Evolutionary conservation across 2,113 vertebrate species (phyloP), one percentile per base, ranked within the genome.

Genomic region (Glaucidium brasilianum): DNA sequence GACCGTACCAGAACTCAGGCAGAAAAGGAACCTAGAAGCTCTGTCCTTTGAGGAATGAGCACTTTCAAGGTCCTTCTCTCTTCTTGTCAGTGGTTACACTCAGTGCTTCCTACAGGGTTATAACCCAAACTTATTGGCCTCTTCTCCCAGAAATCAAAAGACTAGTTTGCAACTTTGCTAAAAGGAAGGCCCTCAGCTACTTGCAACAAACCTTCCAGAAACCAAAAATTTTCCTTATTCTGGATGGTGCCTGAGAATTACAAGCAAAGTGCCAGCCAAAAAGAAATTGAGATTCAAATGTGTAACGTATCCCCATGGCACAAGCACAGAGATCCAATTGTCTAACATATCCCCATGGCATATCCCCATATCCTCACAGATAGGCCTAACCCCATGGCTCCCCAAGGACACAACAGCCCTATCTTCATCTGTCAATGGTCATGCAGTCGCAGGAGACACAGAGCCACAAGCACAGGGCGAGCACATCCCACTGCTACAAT

Each of bases 281-380:
- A 88, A 29, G 13, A 59, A 20, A 56, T 20, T n/a, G 62, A 89
- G 20, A 91, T 68, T 18, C 62, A 94, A 66, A 60, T 15, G 25
- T 79, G 88, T 76, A 91, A 85, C 53, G 35, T 83, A 96, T 96
- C 95, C 96, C 95, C 95, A 52, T 21, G 86, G 79, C 86, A 96
- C 66, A 92, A 68, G 35, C 13, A 11, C 29, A 78, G 72, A 93
- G 43, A 91, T 71, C 25, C n/a, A 62, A 22, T 13, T n/a, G 10
- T 60, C 39, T 43, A 66, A 53, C 27, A 37, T 88, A 96, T 95
- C 92, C 92, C 90, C 94, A 47, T 29, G 25, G 68, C 75, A 83
- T 94, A 97, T 97, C 95, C 95, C 95, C 95, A 88, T 88, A 69
- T 83, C 63, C 78, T 88, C 67, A 35, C 27, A 82, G 66, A 45